phyloP scores from a whole-genome alignment of 2,888 invertebrate genomes.

The Myopa tessellatipennis region DNA sequence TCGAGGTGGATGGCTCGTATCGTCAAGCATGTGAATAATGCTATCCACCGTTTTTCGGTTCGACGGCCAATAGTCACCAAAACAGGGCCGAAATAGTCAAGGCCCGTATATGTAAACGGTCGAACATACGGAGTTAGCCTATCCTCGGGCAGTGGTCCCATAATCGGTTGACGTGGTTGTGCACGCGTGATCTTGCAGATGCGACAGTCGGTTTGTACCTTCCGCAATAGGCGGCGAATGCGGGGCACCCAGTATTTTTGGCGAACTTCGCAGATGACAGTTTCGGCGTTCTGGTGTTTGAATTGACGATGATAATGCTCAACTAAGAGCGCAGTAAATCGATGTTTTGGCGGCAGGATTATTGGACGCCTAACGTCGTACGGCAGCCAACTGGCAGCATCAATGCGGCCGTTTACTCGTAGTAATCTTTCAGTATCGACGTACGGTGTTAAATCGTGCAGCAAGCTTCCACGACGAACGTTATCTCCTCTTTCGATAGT shows the following conservation, averaged over 20 bases:
- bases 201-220: slow-evolving; percentile 16
- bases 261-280: slow-evolving; percentile 26
- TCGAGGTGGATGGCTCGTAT: slow-evolving; percentile 39
- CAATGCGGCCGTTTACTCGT: slow-evolving; percentile 34
- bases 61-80: slow-evolving; percentile 37
- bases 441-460: slow-evolving; percentile 34
- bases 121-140: slow-evolving; percentile 38
- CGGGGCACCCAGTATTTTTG: slow-evolving; percentile 25
- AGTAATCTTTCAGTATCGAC: slow-evolving; percentile 34
- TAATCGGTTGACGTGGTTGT: slow-evolving; percentile 37
- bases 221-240: slow-evolving; percentile 14
- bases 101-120: background rate
- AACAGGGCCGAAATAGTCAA: slow-evolving; percentile 46
- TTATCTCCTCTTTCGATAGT: background rate
- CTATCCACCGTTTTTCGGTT: slow-evolving; percentile 39
- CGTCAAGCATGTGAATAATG: slow-evolving; percentile 41
- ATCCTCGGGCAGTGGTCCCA: slow-evolving; percentile 42
- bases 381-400: slow-evolving; percentile 39
- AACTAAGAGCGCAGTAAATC: slow-evolving; percentile 24
- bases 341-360: slow-evolving; percentile 32
- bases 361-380: slow-evolving; percentile 29
- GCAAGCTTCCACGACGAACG: background rate
- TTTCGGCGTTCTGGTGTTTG: slow-evolving; percentile 40
- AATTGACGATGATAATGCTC: slow-evolving; percentile 13
- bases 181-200: slow-evolving; percentile 35